Evolutionary conservation across 30 jellyfish, hydroid and myxozoan genomes (phyloP).

Genomic region (Calvadosia cruxmelitensis): DNA sequence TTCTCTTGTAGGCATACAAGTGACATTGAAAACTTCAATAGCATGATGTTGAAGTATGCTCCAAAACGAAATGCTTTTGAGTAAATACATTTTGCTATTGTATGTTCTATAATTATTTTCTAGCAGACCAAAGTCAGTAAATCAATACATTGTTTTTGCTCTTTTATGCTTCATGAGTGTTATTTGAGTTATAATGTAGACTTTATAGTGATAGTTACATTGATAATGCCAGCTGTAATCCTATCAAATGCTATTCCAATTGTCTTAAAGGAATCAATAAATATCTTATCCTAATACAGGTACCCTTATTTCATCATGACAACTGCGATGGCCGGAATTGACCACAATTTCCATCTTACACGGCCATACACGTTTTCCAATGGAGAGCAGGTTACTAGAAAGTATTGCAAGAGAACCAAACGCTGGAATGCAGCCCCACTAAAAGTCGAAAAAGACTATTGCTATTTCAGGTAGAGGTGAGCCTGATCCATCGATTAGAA

Average conservation of each 20-base stretch:
- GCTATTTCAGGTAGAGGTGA: too few species aligned
- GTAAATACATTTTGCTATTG: slow-evolving; percentile 10
- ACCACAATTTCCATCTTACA: slow-evolving; percentile 12
- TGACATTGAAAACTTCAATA: slow-evolving; percentile 15
- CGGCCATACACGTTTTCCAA: slow-evolving; percentile 12
- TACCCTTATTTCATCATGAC: slow-evolving; percentile 14
- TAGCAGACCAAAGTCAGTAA: too few species aligned
- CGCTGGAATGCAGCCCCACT: slow-evolving; percentile 5
- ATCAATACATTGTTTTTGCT: too few species aligned
- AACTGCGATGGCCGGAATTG: slow-evolving; percentile 21
- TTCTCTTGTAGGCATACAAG: slow-evolving; percentile 14
- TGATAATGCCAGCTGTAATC: too few species aligned
- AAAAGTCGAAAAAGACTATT: neutral
- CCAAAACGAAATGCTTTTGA: slow-evolving; percentile 22
- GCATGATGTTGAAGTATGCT: slow-evolving; percentile 28
- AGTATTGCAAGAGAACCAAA: slow-evolving; percentile 12
- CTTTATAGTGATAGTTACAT: too few species aligned
- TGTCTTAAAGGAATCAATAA: too few species aligned
- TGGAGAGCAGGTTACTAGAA: slow-evolving; percentile 4
- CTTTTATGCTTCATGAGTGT: too few species aligned
- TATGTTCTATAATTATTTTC: too few species aligned
- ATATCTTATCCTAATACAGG: too few species aligned
- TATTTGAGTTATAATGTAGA: too few species aligned
- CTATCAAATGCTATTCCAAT: too few species aligned
- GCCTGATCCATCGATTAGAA: too few species aligned